Evolutionary conservation across 2,113 vertebrate species (phyloP).

Genomic region (Arvicanthis niloticus): DNA sequence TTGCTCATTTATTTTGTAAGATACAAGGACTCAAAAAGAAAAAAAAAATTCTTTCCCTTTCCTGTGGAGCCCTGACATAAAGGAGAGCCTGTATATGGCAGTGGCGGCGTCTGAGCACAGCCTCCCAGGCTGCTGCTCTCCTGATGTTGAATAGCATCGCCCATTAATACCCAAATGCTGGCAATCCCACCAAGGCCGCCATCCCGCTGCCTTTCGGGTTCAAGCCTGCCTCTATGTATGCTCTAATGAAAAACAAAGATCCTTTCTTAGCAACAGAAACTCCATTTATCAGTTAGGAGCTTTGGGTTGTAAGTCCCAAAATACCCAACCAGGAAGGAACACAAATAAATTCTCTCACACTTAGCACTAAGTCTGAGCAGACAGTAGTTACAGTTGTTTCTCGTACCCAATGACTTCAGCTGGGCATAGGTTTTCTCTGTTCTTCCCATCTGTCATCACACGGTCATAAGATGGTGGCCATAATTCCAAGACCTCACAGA

Average conservation of each 20-base stretch:
- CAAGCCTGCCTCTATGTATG: background rate
- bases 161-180: background rate
- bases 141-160: background rate
- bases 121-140: background rate
- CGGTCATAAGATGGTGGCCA: background rate
- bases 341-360: background rate
- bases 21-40: conserved; percentile 63
- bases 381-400: background rate
- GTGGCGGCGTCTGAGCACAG: background rate
- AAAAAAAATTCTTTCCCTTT: conserved; percentile 53
- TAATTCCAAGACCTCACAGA: background rate
- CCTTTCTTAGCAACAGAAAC: background rate
- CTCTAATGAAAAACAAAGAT: background rate
- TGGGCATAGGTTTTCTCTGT: background rate
- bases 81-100: background rate
- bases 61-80: background rate
- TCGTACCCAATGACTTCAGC: background rate
- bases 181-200: background rate
- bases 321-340: background rate
- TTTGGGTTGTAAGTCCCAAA: background rate
- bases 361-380: background rate
- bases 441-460: background rate
- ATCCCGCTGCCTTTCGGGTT: background rate
- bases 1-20: conserved; percentile 67
- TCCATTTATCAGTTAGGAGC: background rate